A percentile compares a stretch with the other conserved stretches of the same genome.
Evolutionary conservation across 2,888 invertebrate species (phyloP).

Genomic region (Invenusta paracnida): DNA sequence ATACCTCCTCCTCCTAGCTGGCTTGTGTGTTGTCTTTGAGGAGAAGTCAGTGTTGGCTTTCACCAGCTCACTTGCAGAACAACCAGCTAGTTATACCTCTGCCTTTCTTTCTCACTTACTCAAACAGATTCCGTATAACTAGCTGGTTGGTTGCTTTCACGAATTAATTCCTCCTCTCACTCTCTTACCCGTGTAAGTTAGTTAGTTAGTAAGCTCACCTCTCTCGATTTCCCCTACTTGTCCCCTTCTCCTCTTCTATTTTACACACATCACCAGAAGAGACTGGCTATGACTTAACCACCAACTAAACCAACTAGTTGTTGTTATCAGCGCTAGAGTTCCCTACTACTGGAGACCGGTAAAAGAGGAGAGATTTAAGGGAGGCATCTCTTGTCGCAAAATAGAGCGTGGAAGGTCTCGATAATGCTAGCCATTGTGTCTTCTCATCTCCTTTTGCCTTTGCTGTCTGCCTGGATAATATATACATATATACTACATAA

Average conservation of each 20-base stretch:
- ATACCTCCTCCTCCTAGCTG: neutral
- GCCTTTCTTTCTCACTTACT: neutral
- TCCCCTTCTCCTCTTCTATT: neutral
- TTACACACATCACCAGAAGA: constrained; percentile 27
- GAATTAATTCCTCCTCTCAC: neutral
- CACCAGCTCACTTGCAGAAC: neutral
- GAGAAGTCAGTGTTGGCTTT: constrained; percentile 11
- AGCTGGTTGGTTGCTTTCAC: neutral
- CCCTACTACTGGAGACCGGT: neutral
- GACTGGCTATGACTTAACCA: neutral
- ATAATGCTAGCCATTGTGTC: constrained; percentile 26
- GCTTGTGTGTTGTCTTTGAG: neutral
- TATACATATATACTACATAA: no score
- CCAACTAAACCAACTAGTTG: neutral
- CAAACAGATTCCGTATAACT: neutral
- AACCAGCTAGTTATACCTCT: neutral
- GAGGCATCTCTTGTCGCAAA: neutral
- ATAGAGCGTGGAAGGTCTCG: neutral
- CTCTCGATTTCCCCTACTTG: no score
- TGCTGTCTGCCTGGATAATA: no score
- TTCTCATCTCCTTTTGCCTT: neutral
- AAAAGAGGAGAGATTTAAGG: neutral
- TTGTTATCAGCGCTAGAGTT: neutral
- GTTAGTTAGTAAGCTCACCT: neutral
- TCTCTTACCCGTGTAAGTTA: neutral